Base-by-base conservation (phyloP, 2,113 vertebrate species). In the Austrofundulus limnaeus region DNA sequence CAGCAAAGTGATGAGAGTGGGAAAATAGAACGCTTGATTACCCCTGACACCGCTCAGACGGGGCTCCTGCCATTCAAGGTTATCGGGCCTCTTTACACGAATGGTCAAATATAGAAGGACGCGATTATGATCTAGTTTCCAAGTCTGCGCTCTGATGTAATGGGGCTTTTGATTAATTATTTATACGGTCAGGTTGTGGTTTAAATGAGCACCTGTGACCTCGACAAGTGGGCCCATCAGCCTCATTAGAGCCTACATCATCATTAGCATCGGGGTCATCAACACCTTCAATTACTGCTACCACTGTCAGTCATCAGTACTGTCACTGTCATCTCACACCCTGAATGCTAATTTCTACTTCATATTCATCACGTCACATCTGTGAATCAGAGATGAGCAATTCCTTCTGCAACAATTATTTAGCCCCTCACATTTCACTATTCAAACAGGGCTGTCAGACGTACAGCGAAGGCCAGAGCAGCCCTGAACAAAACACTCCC, bases 11-110 rank as follows among this genome's bases (percentile, higher is more conserved):
- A 90, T 89, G 88, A 82, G 79, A 80, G 81, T 68, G 58, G 51
- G 75, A 83, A 88, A 91, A 89, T 88, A 88, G 88, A 83, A 81
- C 68, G 67, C 75, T 80, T 91, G 84, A 89, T 88, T 90, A 87
- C 88, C 87, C 88, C 77, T 20, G 85, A 87, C 85, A 72, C 80
- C 39, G 64, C 81, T 75, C 43, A 45, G 61, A 70, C 70, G 19
- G 31, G 38, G 53, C 66, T 72, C 59, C 75, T 76, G 74, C 72
- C 78, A 72, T 58, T 79, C 67, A 82, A 84, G 86, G 81, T 85
- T 78, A 86, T 55, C 68, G 58, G 77, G 81, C 46, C 74, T 71
- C 77, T 63, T 58, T 66, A 65, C 69, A 28, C 58, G 2, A 75
- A 66, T 81, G 83, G 85, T 86, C 87, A 79, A 81, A 88, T 85